Percentiles rank a stretch among this genome's conserved stretches.
phyloP scores from a whole-genome alignment of 2,113 vertebrate species.

The Phalacrocorax pelagicus region DNA sequence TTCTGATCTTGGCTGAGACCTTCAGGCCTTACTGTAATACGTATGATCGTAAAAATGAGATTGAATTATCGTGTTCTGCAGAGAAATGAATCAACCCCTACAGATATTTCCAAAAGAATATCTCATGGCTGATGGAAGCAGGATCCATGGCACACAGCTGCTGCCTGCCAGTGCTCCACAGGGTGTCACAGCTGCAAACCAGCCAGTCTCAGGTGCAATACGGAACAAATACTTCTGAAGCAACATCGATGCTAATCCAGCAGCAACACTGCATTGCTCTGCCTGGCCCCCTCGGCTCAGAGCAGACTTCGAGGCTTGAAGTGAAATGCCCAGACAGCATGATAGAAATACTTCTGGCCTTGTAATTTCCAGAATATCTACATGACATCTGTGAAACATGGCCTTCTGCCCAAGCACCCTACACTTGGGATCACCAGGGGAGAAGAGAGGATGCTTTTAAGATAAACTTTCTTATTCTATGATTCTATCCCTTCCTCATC shows the following conservation, averaged over 20 bases:
- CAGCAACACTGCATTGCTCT: neutral
- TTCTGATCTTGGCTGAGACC: neutral
- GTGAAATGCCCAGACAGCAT: neutral
- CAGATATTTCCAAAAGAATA: neutral
- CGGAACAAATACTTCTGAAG: neutral
- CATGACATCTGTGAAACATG: rapidly evolving
- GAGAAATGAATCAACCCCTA: neutral
- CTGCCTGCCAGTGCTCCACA: neutral
- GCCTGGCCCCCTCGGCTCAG: neutral
- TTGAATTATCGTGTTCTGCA: neutral
- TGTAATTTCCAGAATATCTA: neutral
- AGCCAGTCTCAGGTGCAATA: neutral
- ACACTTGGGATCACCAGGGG: neutral
- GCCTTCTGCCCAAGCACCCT: neutral
- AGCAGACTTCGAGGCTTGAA: neutral
- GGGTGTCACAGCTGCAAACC: neutral
- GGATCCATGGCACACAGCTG: rapidly evolving
- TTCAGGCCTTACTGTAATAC: neutral
- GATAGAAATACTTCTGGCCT: neutral
- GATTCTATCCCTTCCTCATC: neutral
- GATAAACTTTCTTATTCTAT: neutral
- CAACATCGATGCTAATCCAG: rapidly evolving
- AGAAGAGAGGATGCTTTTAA: neutral
- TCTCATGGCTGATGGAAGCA: neutral
- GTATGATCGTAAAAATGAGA: neutral